Base-by-base conservation (phyloP, 2,888 invertebrate genomes). In the Anticlea derivata region DNA sequence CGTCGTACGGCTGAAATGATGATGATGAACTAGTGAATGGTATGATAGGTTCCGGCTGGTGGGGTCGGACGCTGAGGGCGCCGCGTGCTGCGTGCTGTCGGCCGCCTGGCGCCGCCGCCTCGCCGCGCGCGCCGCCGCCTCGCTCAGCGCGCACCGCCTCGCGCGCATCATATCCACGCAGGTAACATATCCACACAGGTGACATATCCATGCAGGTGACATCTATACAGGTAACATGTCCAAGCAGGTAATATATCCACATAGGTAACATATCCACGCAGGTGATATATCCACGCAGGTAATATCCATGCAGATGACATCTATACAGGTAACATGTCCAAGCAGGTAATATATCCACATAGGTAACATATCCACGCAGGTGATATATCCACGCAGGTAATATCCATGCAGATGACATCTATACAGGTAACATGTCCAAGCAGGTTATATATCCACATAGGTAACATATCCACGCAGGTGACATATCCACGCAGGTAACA, bases 101-200 rank as follows among this genome's bases (percentile, higher is more conserved):
- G 76, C 87, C 0, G 62, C 91, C 40, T 97, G 97, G 96, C 93
- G 95, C 58, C 90, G 92, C 2, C 93, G 92, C 54, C 94, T 95
- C 7, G 95, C 95, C 0, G 78, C 91, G 7, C 93, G 94, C 50
- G 93, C 96, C 72, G 80, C 96, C 5, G 93, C 93, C 63, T 94
- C 94, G 45, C 90, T 97, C 30, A 93, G 93, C 61, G 93, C 96
- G 39, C 91, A 91, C 11, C 92, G 94, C 61, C 85, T 97, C 12
- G 95, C 96, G 0, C 92, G 93, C 61, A 92, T 63, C 43, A 66
- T 67, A 34, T 68, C 68, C 1, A 40, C 55, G 0, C 78, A 78
- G 75, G 79, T 77, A 31, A 17, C 22, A 1, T 10, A 22, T 30
- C 10, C 1, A 40, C 40, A 22, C 34, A 23, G 8, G 22, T 23